These are phyloP conservation scores for Xenops minutus DNA, from an alignment of 2,797 vertebrate species.

Conservation along the genomic window DNA sequence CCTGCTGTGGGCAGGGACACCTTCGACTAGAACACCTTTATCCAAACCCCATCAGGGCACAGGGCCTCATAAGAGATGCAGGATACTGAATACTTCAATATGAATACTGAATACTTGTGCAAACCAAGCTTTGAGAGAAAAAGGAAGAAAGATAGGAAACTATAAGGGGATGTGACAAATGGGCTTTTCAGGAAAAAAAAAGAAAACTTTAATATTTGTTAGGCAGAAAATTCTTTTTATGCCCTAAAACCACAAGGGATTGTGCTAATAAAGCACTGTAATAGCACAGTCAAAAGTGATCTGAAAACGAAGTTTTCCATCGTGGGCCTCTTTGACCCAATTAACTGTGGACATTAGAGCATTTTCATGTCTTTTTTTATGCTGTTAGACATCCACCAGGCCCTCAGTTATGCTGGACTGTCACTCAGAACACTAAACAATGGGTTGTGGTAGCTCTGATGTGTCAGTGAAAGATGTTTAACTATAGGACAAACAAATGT, in stretches of 20 bases:
- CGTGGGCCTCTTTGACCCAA: neutral
- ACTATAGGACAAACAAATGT: conserved; percentile 43
- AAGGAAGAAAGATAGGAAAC: neutral
- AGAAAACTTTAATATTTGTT: neutral
- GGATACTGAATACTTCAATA: neutral
- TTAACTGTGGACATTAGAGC: neutral
- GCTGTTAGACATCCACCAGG: neutral
- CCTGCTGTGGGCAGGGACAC: neutral
- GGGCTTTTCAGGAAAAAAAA: neutral
- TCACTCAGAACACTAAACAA: neutral
- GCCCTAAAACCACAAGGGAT: neutral
- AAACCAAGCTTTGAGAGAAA: neutral
- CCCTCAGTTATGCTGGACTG: neutral
- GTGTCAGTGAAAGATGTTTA: neutral
- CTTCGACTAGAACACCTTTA: neutral
- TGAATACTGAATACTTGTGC: too few relatives aligned
- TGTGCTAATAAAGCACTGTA: neutral
- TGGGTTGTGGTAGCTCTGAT: neutral
- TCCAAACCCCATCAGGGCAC: neutral
- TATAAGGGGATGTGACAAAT: neutral
- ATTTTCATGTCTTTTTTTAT: neutral
- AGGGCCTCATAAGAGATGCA: neutral
- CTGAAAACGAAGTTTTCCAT: neutral
- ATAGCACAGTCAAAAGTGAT: neutral
- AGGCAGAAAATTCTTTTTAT: neutral